phyloP scores from a whole-genome alignment of 1,140 invertebrate genomes.

The Tetraneura akinire region DNA sequence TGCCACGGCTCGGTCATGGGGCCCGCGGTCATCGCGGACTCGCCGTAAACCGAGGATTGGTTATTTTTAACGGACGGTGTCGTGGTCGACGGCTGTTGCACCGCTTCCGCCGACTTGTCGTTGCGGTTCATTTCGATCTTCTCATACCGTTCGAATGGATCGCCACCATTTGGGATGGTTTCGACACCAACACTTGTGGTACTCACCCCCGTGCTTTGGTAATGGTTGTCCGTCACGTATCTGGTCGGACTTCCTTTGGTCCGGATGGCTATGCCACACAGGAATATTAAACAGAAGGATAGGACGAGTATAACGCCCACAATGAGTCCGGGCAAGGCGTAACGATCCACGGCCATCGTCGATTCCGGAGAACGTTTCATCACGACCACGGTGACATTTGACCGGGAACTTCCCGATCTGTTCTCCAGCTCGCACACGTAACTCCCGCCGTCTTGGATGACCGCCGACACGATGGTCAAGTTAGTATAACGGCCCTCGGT shows the following conservation, averaged over 20 bases:
- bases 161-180: slow-evolving; percentile 50
- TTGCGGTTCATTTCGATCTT: slow-evolving; percentile 73
- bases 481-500: slow-evolving; percentile 63
- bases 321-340: slow-evolving; percentile 63
- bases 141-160: slow-evolving; percentile 67
- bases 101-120: slow-evolving; percentile 41
- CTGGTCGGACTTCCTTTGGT: slow-evolving; percentile 57
- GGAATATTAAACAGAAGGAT: slow-evolving; percentile 66
- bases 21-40: neutral
- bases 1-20: neutral
- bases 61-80: neutral
- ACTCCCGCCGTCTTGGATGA: slow-evolving; percentile 70
- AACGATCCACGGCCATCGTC: slow-evolving; percentile 62
- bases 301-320: slow-evolving; percentile 64
- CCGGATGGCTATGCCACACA: slow-evolving; percentile 62
- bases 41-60: neutral
- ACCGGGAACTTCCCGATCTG: slow-evolving; percentile 70
- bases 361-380: slow-evolving; percentile 59
- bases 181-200: slow-evolving; percentile 53
- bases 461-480: slow-evolving; percentile 71
- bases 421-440: slow-evolving; percentile 78
- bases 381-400: slow-evolving; percentile 61
- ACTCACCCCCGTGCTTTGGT: slow-evolving; percentile 21
- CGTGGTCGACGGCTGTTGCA: neutral
- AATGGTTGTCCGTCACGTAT: slow-evolving; percentile 58